These are phyloP conservation scores for Galleria mellonella DNA, from an alignment of 1,140 invertebrate genomes.

Conservation along the genomic window DNA sequence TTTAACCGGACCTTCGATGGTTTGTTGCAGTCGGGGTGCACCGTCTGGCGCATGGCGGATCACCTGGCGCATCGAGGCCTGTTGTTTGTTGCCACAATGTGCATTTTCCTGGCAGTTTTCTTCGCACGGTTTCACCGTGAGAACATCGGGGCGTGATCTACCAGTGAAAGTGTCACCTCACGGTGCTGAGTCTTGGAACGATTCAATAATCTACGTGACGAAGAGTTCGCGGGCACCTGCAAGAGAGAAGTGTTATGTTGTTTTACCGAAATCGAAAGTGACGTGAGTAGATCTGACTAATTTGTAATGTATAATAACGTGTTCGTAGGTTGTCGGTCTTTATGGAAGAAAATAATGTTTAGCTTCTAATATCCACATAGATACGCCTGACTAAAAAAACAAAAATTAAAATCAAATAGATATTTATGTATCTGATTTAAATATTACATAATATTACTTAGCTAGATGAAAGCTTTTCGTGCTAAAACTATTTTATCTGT, in stretches of 20 bases:
- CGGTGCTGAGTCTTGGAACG: conserved; percentile 16
- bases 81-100: conserved; percentile 39
- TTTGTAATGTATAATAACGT: too few relatives aligned
- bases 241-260: conserved; percentile 40
- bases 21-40: conserved; percentile 18
- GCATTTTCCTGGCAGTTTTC: conserved; percentile 55
- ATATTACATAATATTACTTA: too few relatives aligned
- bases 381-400: too few relatives aligned
- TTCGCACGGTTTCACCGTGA: conserved; percentile 66
- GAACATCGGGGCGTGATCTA: conserved; percentile 42
- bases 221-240: conserved; percentile 44
- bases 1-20: conserved; percentile 55
- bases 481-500: too few relatives aligned
- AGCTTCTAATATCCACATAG: too few relatives aligned
- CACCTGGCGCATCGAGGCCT: conserved; percentile 53
- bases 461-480: too few relatives aligned
- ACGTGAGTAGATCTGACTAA: neutral
- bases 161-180: conserved; percentile 58
- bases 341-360: too few relatives aligned
- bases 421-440: too few relatives aligned
- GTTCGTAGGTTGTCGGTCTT: too few relatives aligned
- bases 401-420: too few relatives aligned
- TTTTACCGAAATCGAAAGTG: conserved; percentile 19
- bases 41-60: conserved; percentile 40
- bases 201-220: conserved; percentile 47